Evolutionary conservation across 2,113 vertebrate species (phyloP).

Genomic region (Anarrhichthys ocellatus): DNA sequence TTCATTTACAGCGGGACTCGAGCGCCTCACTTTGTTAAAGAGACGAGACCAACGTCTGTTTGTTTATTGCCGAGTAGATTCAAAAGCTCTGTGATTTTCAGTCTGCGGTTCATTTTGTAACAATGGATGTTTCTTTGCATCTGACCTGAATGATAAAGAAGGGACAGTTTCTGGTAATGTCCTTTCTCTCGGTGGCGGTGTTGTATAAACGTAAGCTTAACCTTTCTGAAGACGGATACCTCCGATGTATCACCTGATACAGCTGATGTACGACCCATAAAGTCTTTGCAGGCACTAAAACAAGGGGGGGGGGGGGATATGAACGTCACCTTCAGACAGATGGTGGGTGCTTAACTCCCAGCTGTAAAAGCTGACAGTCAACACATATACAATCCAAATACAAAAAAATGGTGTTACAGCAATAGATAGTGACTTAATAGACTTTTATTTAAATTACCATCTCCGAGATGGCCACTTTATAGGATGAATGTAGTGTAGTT

Average conservation of each 20-base stretch:
- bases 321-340: constrained; percentile 43
- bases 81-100: constrained; percentile 13
- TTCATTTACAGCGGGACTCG: background rate
- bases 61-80: background rate
- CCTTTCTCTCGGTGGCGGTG: background rate
- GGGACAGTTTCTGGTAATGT: background rate
- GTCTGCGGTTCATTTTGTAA: background rate
- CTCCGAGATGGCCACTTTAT: too few species aligned
- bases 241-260: constrained; percentile 29
- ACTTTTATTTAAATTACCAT: too few species aligned
- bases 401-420: too few species aligned
- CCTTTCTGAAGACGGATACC: constrained; percentile 37
- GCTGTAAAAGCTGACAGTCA: constrained; percentile 60
- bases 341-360: constrained; percentile 48
- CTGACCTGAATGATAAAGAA: constrained; percentile 1
- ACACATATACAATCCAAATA: background rate
- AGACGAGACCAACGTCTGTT: background rate
- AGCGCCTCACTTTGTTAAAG: background rate
- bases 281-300: constrained; percentile 43
- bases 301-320: constrained; percentile 1
- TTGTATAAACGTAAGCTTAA: constrained; percentile 6
- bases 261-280: constrained; percentile 58
- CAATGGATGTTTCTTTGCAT: background rate
- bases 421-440: too few species aligned
- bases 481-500: background rate